Evolutionary conservation across 2,797 vertebrate genomes (phyloP), one percentile per base, ranked within the genome.

Genomic region (Gila robusta): DNA sequence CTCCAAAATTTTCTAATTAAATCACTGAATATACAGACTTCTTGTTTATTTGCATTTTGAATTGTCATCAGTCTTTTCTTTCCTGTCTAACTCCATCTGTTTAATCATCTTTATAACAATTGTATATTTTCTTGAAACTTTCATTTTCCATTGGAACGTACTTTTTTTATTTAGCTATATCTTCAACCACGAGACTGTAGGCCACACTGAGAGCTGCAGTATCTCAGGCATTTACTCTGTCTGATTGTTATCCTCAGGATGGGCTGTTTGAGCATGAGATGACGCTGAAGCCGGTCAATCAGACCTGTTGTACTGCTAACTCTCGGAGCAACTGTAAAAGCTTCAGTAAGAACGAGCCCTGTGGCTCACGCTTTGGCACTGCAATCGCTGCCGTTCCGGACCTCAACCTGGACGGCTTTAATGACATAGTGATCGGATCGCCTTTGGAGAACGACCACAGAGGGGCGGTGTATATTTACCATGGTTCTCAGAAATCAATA

Each of bases 381-480:
- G 97, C 98, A 0, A 97, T 99, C 23, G 97, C 98, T 14, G 96
- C 97, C 0, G 96, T 99, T 26, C 95, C 94, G 1, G 98, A 99
- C 87, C 96, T 99, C 88, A 99, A 99, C 91, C 96, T 98, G 7
- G 98, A 99, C 1, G 96, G 97, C 0, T 96, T 96, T 62, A 97
- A 97, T 37, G 98, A 99, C 69, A 91, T 99, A 23, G 98, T 97
- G 49, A 97, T 99, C 8, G 98, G 98, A 0, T 96, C 98, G 0
- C 98, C 98, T 0, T 91, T 99, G 44, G 98, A 99, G 88, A 97
- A 98, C 26, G 97, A 99, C 91, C 98, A 99, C 81, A 91, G 94
- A 0, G 98, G 98, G 39, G 98, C 97, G 0, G 98, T 97, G 41
- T 99, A 99, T 91, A 94, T 99, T 91, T 99, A 98, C 88, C 97